These are phyloP conservation scores for Heliocidaris tuberculata DNA, from an alignment of 35 echinoderm and acorn worm species.

Conservation along the genomic window DNA sequence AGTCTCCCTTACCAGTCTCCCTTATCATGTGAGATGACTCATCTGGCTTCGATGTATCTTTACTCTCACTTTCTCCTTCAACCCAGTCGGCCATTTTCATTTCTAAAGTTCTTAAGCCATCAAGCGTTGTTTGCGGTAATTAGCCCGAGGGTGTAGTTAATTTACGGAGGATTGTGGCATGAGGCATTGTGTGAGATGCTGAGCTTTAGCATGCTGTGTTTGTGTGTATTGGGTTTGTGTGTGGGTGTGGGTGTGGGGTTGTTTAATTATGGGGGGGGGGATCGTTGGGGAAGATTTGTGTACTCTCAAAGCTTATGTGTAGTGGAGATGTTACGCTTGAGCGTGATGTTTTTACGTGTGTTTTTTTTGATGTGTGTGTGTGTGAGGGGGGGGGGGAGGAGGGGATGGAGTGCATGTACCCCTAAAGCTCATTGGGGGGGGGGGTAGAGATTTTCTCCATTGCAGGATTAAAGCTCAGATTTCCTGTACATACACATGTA, in stretches of 20 bases:
- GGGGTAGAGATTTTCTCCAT: neutral
- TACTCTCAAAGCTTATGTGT: neutral
- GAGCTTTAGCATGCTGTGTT: neutral
- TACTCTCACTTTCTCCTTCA: neutral
- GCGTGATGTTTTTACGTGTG: neutral
- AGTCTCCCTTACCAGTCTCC: neutral
- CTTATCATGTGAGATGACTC: neutral
- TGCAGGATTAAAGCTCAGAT: neutral
- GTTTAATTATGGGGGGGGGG: too few relatives aligned
- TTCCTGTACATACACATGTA: constrained; percentile 1
- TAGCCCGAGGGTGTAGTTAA: neutral
- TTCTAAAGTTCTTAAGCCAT: neutral
- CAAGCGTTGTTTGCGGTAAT: neutral
- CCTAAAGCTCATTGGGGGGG: neutral
- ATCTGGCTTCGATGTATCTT: neutral
- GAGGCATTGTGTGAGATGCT: neutral
- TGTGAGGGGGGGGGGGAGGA: neutral
- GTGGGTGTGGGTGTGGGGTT: too few relatives aligned
- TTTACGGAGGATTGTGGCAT: neutral
- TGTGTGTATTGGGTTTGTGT: neutral
- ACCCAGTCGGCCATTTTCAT: neutral
- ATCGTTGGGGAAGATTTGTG: too few relatives aligned
- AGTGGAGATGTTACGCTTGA: neutral
- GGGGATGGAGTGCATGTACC: neutral
- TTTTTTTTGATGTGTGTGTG: neutral